These are phyloP conservation scores for Aethes cnicana DNA, from an alignment of 2,888 invertebrate genomes.

Conservation along the genomic window DNA sequence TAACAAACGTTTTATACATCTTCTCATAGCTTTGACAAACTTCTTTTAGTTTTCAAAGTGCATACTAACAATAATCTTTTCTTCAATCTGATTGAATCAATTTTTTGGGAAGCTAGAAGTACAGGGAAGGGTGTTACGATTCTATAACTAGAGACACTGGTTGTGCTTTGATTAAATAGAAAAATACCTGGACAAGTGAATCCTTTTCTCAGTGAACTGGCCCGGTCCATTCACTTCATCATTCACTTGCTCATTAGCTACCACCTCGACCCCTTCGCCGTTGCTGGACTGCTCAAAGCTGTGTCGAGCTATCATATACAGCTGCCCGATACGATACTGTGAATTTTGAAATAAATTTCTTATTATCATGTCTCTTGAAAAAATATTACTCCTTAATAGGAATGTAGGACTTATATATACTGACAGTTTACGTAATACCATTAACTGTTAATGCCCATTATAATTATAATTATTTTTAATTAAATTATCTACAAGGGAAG, in stretches of 20 bases:
- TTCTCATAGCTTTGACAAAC: no score
- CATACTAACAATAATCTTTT: no score
- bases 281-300: constrained; percentile 94
- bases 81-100: no score
- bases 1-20: no score
- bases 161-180: background rate
- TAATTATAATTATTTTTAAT: constrained; percentile 12
- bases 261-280: constrained; percentile 95
- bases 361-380: no score
- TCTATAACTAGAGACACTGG: no score
- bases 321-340: constrained; percentile 94
- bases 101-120: no score
- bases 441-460: background rate
- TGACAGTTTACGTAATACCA: no score
- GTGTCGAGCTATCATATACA: constrained; percentile 97
- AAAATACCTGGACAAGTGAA: constrained; percentile 92
- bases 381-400: no score
- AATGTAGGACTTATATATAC: no score
- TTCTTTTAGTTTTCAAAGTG: no score
- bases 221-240: constrained; percentile 91
- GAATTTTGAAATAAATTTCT: constrained; percentile 18
- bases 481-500: background rate
- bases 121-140: no score
- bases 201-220: constrained; percentile 94
- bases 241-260: constrained; percentile 90